A percentile compares a stretch with the other conserved stretches of the same genome.
Conservation (phyloP, 2,797 vertebrate genomes). For the Galaxias olidus region DNA sequence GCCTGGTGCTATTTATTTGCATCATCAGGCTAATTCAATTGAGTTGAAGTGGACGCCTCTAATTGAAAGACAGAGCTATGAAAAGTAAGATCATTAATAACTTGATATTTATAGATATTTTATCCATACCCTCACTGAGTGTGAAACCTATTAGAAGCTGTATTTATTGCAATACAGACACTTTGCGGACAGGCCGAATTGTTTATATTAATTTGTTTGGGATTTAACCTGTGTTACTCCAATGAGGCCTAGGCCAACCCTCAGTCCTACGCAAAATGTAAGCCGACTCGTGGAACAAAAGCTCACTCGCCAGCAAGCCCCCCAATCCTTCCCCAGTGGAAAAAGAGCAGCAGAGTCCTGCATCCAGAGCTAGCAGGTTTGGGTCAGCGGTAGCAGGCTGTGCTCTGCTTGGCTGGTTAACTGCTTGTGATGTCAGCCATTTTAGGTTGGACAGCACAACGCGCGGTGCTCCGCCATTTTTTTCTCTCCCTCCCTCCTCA, state of each 20-base stretch:
- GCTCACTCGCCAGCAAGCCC: slow-evolving; percentile 11
- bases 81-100: too few species aligned
- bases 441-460: slow-evolving; percentile 80
- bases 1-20: too few species aligned
- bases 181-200: too few species aligned
- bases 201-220: too few species aligned
- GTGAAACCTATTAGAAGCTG: too few species aligned
- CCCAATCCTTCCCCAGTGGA: slow-evolving; percentile 30
- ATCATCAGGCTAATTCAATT: too few species aligned
- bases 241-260: slow-evolving; percentile 23
- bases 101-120: too few species aligned
- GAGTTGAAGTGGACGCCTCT: too few species aligned
- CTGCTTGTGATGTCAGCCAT: slow-evolving; percentile 83
- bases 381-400: slow-evolving; percentile 64
- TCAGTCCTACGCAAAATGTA: slow-evolving; percentile 37
- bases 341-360: slow-evolving; percentile 13
- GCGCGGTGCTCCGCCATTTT: slow-evolving; percentile 77
- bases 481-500: slow-evolving; percentile 60
- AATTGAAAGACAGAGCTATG: too few species aligned
- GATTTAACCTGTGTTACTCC: slow-evolving; percentile 20
- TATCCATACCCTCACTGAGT: too few species aligned
- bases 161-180: too few species aligned
- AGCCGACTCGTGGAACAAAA: slow-evolving; percentile 9
- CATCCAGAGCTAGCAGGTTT: slow-evolving; percentile 45
- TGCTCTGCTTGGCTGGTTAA: slow-evolving; percentile 72